A percentile compares a stretch with the other conserved stretches of the same genome.
phyloP scores from a whole-genome alignment of 2,888 invertebrate species.

The Dynastes grantii region DNA sequence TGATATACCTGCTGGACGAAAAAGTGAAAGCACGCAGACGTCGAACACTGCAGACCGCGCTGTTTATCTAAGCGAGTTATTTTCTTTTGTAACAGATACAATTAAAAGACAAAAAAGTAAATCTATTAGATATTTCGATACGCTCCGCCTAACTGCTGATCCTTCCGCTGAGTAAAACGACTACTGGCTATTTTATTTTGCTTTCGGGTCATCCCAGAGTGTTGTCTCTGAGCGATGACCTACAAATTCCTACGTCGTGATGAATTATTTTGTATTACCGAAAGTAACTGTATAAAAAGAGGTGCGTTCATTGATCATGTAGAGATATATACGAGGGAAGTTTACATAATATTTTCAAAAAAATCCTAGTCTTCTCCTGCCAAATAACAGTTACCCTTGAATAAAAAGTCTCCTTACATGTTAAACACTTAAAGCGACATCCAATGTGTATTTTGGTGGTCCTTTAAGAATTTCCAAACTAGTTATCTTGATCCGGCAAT shows the following conservation, averaged over 20 bases:
- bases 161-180: not conserved
- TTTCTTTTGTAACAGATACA: slow-evolving; percentile 17
- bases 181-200: not conserved
- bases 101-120: slow-evolving; percentile 17
- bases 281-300: slow-evolving; percentile 37
- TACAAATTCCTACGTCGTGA: slow-evolving; percentile 34
- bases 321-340: not conserved
- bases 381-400: no score
- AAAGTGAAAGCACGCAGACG: slow-evolving; percentile 20
- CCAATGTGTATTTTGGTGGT: no score
- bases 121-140: not conserved
- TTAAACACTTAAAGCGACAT: no score
- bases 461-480: no score
- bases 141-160: not conserved
- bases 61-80: slow-evolving; percentile 2
- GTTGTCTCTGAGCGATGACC: slow-evolving; percentile 24
- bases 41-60: not conserved
- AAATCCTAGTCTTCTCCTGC: no score
- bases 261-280: slow-evolving; percentile 33
- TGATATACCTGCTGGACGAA: slow-evolving; percentile 15
- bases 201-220: slow-evolving; percentile 34
- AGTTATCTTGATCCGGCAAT: no score
- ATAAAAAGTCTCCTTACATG: no score
- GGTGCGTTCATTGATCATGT: not conserved
- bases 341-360: no score